Evolutionary conservation across 2,797 vertebrate genomes (phyloP).

Genomic region (Enteromius argenteus): DNA sequence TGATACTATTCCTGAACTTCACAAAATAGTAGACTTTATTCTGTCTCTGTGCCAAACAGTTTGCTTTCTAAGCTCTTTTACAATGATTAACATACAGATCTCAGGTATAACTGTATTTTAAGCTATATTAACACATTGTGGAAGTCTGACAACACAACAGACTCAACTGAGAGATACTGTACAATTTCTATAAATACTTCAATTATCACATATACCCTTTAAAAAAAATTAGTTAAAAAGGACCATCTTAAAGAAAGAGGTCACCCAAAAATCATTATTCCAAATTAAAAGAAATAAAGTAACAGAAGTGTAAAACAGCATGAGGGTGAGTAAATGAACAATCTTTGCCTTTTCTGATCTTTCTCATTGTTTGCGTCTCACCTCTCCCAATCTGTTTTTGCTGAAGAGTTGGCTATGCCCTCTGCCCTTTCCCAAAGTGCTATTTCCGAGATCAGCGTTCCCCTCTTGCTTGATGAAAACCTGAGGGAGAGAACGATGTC

Average conservation of each 20-base stretch:
- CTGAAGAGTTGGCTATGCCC: not conserved
- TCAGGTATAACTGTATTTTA: not conserved
- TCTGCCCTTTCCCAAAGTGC: not conserved
- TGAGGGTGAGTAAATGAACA: not conserved
- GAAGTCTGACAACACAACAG: constrained; percentile 4
- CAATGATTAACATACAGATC: not conserved
- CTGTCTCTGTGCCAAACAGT: constrained; percentile 2
- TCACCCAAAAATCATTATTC: not conserved
- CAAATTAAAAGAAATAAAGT: not conserved
- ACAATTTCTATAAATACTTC: not conserved
- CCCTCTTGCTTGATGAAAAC: not conserved
- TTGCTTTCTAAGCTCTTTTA: constrained; percentile 13
- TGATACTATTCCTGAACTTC: not conserved
- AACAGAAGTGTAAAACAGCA: not conserved
- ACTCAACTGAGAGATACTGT: not conserved
- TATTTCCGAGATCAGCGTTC: not conserved
- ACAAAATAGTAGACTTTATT: not conserved
- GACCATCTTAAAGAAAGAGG: not conserved
- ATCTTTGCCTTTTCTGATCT: not conserved
- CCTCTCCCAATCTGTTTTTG: not conserved
- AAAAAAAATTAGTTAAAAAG: not conserved
- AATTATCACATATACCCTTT: not conserved
- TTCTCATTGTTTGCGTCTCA: not conserved
- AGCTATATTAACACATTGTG: not conserved
- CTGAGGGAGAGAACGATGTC: not conserved